phyloP scores from a whole-genome alignment of 1,140 invertebrate species.

The Drosophila lowei region DNA sequence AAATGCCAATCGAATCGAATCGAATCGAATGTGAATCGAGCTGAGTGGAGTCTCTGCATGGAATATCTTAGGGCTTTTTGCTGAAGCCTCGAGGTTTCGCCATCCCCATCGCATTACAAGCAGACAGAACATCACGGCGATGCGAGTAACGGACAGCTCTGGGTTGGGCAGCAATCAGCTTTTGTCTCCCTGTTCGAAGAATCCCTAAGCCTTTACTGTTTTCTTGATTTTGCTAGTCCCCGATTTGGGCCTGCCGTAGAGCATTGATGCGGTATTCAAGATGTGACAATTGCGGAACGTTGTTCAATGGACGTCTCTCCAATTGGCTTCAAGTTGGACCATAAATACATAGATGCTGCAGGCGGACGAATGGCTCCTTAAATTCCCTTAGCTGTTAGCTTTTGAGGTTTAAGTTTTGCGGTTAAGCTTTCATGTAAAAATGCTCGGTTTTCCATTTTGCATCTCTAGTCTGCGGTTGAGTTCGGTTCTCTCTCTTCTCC shows the following conservation, averaged over 20 bases:
- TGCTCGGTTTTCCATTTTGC: slow-evolving; percentile 1
- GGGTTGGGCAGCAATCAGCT: neutral
- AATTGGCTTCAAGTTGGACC: too few relatives aligned
- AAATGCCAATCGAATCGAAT: slow-evolving; percentile 23
- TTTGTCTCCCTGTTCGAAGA: too few relatives aligned
- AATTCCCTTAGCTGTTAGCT: too few relatives aligned
- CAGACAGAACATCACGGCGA: neutral
- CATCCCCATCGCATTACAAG: slow-evolving; percentile 32
- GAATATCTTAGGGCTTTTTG: slow-evolving; percentile 32
- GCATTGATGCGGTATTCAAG: too few relatives aligned
- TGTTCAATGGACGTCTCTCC: too few relatives aligned
- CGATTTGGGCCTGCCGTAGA: neutral
- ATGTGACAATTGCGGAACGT: too few relatives aligned
- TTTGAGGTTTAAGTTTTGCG: too few relatives aligned
- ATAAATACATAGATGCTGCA: too few relatives aligned
- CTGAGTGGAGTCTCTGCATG: slow-evolving; percentile 13
- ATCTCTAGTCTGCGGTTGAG: slow-evolving; percentile 42
- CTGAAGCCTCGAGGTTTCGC: slow-evolving; percentile 5
- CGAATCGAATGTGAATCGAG: slow-evolving; percentile 17
- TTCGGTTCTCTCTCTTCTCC: slow-evolving; percentile 9
- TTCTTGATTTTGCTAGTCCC: neutral
- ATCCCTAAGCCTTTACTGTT: neutral
- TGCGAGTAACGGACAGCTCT: slow-evolving; percentile 21
- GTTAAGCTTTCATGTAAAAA: too few relatives aligned
- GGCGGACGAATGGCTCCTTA: neutral